Evolutionary conservation across 2,113 vertebrate species (phyloP), one percentile per base, ranked within the genome.

Genomic region (Calidris pygmaea): DNA sequence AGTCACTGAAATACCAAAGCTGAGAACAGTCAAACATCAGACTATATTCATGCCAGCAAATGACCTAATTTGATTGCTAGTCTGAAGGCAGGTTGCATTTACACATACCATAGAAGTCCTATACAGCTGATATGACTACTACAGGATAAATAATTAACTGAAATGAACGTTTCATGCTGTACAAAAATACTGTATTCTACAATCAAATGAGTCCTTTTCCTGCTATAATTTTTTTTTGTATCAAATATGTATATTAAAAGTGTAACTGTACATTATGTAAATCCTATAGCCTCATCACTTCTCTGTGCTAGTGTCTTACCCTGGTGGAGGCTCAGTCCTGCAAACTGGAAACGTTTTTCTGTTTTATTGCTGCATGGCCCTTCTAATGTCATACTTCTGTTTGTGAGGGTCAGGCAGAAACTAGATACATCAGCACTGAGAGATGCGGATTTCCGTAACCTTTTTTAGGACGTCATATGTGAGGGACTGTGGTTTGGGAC

Each of bases 221-320:
- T 96, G 95, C 90, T 97, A 91, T 96, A 90, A 78, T 97, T 98
- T 97, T 97, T 97, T 97, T 97, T 97, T 97, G 96, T 97, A 98
- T 97, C 98, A 98, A 98, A 97, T 97, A 96, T 86, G 97, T 98
- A 95, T 97, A 96, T 97, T 98, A 97, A 97, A 97, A 97, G 97
- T 96, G 80, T 94, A 95, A 97, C 97, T 98, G 98, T 98, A 98
- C 96, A 98, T 72, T 95, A 95, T 96, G 93, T 95, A 97, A 98
- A 97, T 94, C 80, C 93, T 94, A 80, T 50, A 82, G 95, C 80
- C 96, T 96, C 91, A 39, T 90, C 89, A 87, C 95, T 94, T 58
- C 56, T 96, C 94, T 98, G 96, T 96, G 85, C 72, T 94, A 53
- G 87, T 95, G 90, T 95, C 95, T 92, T 87, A 89, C 85, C 93